Evolutionary conservation across 2,888 invertebrate genomes (phyloP), one percentile per base, ranked within the genome.

Genomic region (Epinotia nisella): DNA sequence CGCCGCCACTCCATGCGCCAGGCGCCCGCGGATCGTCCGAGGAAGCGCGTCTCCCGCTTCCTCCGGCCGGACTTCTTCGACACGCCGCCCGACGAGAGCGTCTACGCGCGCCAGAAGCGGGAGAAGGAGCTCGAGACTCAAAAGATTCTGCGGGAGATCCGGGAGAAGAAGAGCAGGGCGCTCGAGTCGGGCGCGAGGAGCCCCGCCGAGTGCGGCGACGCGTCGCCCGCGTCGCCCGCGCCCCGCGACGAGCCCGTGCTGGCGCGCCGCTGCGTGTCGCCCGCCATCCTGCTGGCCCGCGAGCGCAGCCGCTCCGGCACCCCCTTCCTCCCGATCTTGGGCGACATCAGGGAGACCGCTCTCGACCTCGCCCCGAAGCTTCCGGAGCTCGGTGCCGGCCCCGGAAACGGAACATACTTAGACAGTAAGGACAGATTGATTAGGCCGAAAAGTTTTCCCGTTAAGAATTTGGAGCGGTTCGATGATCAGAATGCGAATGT

Each of bases 21-120:
- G 60, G 76, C 85, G 4, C 81, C 59, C 1, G 80, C 45, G 35
- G 91, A 93, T 39, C 92, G 93, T 71, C 91, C 93, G 49, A 94
- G 94, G 70, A 95, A 95, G 65, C 94, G 96, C 76, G 95, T 96
- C 73, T 96, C 96, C 10, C 92, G 97, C 72, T 97, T 97, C 87
- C 88, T 97, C 73, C 94, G 97, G 41, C 96, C 97, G 0, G 97
- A 97, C 86, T 97, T 97, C 84, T 96, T 95, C 83, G 96, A 97
- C 76, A 91, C 95, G 1, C 95, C 95, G 10, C 87, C 94, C 21
- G 96, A 96, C 73, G 96, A 96, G 79, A 96, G 95, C 81, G 90
- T 94, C 24, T 95, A 95, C 81, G 94, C 95, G 1, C 87, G 95
- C 83, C 95, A 95, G 82, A 94, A 94, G 78, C 95, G 94, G 76